Evolutionary conservation across 53 echinoderm and acorn worm species (phyloP).

Genomic region (Paracentrotus lividus): DNA sequence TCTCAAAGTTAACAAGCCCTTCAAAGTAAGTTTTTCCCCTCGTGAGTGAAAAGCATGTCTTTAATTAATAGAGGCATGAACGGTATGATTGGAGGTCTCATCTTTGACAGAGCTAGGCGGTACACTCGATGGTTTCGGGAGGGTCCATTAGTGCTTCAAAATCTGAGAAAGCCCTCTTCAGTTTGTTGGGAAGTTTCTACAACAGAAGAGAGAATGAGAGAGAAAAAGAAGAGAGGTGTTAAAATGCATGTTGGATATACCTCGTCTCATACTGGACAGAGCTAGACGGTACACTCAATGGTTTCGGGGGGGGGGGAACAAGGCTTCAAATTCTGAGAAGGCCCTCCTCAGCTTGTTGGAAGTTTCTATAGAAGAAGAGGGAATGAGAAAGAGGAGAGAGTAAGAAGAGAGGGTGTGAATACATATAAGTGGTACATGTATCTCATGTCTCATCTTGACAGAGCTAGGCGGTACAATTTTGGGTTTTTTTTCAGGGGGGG

Average conservation of each 20-base stretch:
- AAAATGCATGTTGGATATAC: no score
- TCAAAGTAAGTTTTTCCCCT: slow-evolving; percentile 99
- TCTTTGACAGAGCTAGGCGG: slow-evolving; percentile 91
- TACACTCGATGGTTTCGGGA: slow-evolving; percentile 96
- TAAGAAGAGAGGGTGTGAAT: no score
- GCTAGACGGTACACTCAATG: slow-evolving; percentile 95
- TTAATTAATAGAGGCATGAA: slow-evolving; percentile 99
- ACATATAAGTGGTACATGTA: no score
- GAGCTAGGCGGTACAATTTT: no score
- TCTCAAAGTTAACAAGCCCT: slow-evolving; percentile 99
- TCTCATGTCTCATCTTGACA: no score
- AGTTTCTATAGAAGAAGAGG: slow-evolving; percentile 79
- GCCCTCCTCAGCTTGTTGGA: slow-evolving; percentile 90
- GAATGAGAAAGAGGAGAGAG: no score
- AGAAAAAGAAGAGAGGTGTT: no score
- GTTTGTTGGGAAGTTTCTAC: slow-evolving; percentile 95
- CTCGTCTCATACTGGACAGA: slow-evolving; percentile 84
- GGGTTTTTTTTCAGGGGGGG: no score
- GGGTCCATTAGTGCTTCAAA: slow-evolving; percentile 98
- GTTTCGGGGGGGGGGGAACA: slow-evolving; percentile 96
- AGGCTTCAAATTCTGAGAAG: slow-evolving; percentile 93
- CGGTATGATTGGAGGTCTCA: slow-evolving; percentile 96
- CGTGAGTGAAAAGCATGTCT: slow-evolving; percentile 98
- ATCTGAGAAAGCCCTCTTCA: slow-evolving; percentile 92
- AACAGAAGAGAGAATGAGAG: background rate